Percentiles rank a stretch among this genome's conserved stretches.
Evolutionary conservation across 2,888 invertebrate species (phyloP).

Genomic region (Melipona bicolor): DNA sequence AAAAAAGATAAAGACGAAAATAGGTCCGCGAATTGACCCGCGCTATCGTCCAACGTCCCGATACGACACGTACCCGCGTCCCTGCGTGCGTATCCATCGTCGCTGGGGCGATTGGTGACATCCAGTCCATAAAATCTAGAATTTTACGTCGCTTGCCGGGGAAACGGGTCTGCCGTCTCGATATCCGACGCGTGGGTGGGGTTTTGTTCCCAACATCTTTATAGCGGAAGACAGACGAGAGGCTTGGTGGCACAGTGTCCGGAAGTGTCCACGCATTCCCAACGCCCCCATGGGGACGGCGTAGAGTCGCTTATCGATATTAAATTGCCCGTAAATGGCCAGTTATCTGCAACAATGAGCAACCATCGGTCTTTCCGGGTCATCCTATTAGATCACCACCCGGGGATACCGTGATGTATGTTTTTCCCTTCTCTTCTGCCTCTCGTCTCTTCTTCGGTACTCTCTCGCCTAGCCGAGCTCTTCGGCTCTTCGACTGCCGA

Average conservation of each 20-base stretch:
- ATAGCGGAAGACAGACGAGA: slow-evolving; percentile 46
- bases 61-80: background rate
- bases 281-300: slow-evolving; percentile 6
- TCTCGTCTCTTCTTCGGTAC: background rate
- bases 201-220: slow-evolving; percentile 63
- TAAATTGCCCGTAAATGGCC: slow-evolving; percentile 67
- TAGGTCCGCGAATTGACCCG: slow-evolving; percentile 11
- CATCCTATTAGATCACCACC: slow-evolving; percentile 57
- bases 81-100: slow-evolving; percentile 37
- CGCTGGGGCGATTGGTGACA: slow-evolving; percentile 27
- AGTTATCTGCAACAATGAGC: slow-evolving; percentile 63
- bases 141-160: slow-evolving; percentile 56
- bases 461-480: slow-evolving; percentile 37
- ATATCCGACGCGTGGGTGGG: slow-evolving; percentile 51
- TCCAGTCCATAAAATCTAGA: slow-evolving; percentile 56
- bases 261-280: slow-evolving; percentile 28
- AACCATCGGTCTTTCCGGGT: slow-evolving; percentile 64
- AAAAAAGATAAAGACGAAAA: too few species aligned
- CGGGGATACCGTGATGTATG: slow-evolving; percentile 32
- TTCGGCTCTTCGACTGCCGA: background rate
- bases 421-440: slow-evolving; percentile 27
- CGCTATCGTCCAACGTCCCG: background rate
- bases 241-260: slow-evolving; percentile 9
- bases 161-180: slow-evolving; percentile 49
- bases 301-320: slow-evolving; percentile 62